Evolutionary conservation across 92 coral and sea anemone genomes (phyloP).

Genomic region (Phenganax stokvisi): DNA sequence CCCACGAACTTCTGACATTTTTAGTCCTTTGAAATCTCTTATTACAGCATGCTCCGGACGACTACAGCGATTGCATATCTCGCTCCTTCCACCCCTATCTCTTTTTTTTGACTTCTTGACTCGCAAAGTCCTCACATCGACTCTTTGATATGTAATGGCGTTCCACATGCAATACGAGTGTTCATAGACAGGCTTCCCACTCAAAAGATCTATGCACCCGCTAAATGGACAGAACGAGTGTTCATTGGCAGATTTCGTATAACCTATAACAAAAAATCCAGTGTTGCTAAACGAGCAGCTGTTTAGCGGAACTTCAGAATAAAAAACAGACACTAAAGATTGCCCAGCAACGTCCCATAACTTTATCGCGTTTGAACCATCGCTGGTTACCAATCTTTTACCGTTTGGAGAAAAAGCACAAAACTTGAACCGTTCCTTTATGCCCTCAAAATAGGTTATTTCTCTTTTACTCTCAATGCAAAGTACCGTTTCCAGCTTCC

Average conservation of each 20-base stretch:
- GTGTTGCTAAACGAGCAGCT: conserved; percentile 4
- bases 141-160: neutral
- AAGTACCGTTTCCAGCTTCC: neutral
- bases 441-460: neutral
- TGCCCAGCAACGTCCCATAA: conserved; percentile 10
- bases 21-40: neutral
- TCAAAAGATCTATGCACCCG: too few relatives aligned
- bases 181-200: neutral
- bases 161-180: conserved; percentile 9
- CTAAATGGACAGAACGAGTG: too few relatives aligned
- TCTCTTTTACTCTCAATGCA: neutral
- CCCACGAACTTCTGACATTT: too few relatives aligned
- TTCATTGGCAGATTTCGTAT: neutral
- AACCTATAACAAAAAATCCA: neutral
- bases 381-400: conserved; percentile 8
- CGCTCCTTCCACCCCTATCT: neutral
- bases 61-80: conserved; percentile 6
- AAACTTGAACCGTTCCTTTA: neutral
- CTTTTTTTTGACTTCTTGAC: neutral
- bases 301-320: neutral
- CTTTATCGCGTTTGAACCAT: neutral
- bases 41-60: neutral
- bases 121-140: neutral
- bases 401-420: conserved; percentile 16
- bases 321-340: neutral